A percentile compares a stretch with the other conserved stretches of the same genome.
These are phyloP conservation scores for Ochropleura plecta DNA, from an alignment of 2,888 invertebrate genomes.

Conservation along the genomic window DNA sequence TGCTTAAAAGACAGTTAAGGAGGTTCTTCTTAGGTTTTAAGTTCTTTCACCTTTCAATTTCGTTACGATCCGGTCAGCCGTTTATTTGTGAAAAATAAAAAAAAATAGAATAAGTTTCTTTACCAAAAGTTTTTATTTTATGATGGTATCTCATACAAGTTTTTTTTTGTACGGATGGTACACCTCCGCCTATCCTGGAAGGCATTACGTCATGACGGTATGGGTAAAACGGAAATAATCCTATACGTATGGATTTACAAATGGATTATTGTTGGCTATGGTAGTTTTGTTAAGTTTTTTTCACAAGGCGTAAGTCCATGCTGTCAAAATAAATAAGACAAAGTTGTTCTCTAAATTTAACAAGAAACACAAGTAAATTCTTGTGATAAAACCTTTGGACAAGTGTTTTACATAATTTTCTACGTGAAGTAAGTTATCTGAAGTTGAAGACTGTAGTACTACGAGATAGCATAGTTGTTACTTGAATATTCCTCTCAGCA, in stretches of 20 bases:
- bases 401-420: constrained; percentile 17
- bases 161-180: neutral
- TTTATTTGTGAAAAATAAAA: too few species aligned
- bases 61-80: too few species aligned
- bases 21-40: too few species aligned
- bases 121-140: too few species aligned
- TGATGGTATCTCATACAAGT: too few species aligned
- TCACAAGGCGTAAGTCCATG: too few species aligned
- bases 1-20: too few species aligned
- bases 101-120: too few species aligned
- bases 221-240: neutral
- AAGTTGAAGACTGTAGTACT: neutral
- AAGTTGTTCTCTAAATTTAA: neutral
- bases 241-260: too few species aligned
- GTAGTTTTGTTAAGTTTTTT: too few species aligned
- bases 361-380: neutral
- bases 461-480: neutral
- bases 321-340: neutral
- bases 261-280: too few species aligned
- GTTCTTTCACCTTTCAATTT: too few species aligned
- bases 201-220: neutral
- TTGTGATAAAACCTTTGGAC: neutral
- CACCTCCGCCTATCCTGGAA: fast-evolving
- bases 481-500: constrained; percentile 9
- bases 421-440: neutral